Evolutionary conservation across 2,888 invertebrate species (phyloP).

Genomic region (Drosophila leonis): DNA sequence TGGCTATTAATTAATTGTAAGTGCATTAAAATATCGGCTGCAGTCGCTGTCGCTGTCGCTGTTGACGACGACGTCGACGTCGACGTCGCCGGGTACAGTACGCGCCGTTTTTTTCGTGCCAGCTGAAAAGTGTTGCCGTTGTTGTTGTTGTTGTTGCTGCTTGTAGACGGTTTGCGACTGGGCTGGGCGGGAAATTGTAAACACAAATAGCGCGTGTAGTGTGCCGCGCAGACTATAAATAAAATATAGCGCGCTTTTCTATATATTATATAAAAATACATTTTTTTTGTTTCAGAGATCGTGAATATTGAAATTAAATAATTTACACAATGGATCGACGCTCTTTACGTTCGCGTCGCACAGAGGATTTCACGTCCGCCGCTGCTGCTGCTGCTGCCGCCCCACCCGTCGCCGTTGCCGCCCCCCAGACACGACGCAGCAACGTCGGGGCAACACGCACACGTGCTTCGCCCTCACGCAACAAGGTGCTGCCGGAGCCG

Average conservation of each 20-base stretch:
- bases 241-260: slow-evolving; percentile 53
- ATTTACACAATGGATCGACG: slow-evolving; percentile 68
- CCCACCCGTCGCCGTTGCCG: not conserved
- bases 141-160: slow-evolving; percentile 17
- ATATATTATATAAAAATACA: slow-evolving; percentile 45
- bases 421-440: slow-evolving; percentile 50
- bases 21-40: slow-evolving; percentile 41
- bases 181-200: slow-evolving; percentile 63
- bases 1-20: slow-evolving; percentile 36
- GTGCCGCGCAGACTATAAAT: slow-evolving; percentile 62
- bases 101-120: slow-evolving; percentile 60
- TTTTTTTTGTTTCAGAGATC: slow-evolving; percentile 27
- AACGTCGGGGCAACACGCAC: slow-evolving; percentile 49
- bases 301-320: slow-evolving; percentile 3
- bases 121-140: slow-evolving; percentile 45
- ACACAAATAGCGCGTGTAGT: slow-evolving; percentile 40
- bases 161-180: not conserved
- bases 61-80: slow-evolving; percentile 9
- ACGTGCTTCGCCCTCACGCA: slow-evolving; percentile 65
- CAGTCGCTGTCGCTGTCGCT: slow-evolving; percentile 22
- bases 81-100: slow-evolving; percentile 67
- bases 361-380: slow-evolving; percentile 47
- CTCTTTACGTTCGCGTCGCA: slow-evolving; percentile 63
- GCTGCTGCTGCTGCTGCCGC: slow-evolving; percentile 1
- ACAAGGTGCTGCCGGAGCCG: slow-evolving; percentile 37